phyloP scores from a whole-genome alignment of 2,113 vertebrate genomes.

The Himantopus leucocephalus region DNA sequence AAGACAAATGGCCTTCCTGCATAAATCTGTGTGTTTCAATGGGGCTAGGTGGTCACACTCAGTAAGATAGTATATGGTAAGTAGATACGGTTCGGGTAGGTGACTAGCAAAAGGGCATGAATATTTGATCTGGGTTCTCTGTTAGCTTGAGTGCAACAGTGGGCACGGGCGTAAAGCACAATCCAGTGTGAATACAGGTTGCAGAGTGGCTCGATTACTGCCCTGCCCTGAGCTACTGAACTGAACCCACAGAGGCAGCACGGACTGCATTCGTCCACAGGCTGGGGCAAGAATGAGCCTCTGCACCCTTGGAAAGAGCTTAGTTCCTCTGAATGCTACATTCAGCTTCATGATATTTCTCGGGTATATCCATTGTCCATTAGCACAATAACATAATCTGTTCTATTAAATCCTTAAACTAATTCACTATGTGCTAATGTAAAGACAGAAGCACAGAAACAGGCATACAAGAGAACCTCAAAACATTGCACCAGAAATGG shows the following conservation, averaged over 20 bases:
- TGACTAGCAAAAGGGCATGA: background rate
- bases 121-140: background rate
- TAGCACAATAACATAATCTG: background rate
- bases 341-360: background rate
- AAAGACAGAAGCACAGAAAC: background rate
- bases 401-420: background rate
- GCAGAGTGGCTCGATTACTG: rapidly evolving
- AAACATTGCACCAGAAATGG: background rate
- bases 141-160: background rate
- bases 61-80: background rate
- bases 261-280: background rate
- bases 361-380: background rate
- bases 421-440: background rate
- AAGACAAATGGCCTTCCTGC: background rate
- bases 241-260: background rate
- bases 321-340: background rate
- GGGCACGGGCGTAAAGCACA: background rate
- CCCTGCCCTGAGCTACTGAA: background rate
- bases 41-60: background rate
- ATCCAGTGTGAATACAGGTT: background rate
- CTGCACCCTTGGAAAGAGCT: background rate
- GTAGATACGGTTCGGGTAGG: background rate
- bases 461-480: background rate
- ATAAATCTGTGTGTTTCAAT: background rate
- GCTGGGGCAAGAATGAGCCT: background rate